These are phyloP conservation scores for Callipepla squamata DNA, from an alignment of 2,113 vertebrate genomes.

Conservation along the genomic window DNA sequence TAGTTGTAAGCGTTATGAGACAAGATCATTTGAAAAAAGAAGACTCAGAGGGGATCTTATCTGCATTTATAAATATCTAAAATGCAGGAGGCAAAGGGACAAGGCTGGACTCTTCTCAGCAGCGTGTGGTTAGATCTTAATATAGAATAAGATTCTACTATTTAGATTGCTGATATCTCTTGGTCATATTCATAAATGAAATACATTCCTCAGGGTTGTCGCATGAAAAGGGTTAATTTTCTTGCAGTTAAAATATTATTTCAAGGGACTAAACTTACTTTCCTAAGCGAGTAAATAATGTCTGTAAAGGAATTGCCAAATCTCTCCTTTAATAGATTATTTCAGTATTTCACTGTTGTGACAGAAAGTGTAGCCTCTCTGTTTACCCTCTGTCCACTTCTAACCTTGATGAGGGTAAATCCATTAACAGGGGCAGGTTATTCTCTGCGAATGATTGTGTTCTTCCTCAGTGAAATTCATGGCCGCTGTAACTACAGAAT, in stretches of 20 bases:
- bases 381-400: neutral
- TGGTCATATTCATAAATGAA: neutral
- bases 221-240: neutral
- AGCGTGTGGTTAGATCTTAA: neutral
- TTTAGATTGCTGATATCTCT: neutral
- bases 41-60: no score
- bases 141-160: neutral
- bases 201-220: neutral
- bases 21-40: neutral
- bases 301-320: neutral
- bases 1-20: neutral
- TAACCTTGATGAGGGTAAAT: slow-evolving; percentile 14
- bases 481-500: slow-evolving; percentile 1
- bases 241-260: neutral
- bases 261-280: neutral
- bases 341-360: neutral
- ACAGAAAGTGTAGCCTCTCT: neutral
- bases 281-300: neutral
- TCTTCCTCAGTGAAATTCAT: slow-evolving; percentile 51
- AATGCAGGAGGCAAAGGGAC: no score
- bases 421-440: neutral
- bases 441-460: neutral
- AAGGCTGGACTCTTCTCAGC: no score
- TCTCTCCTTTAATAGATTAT: neutral
- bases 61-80: no score